phyloP scores from a whole-genome alignment of 2,888 invertebrate genomes.

The Mechanitis mazaeus region DNA sequence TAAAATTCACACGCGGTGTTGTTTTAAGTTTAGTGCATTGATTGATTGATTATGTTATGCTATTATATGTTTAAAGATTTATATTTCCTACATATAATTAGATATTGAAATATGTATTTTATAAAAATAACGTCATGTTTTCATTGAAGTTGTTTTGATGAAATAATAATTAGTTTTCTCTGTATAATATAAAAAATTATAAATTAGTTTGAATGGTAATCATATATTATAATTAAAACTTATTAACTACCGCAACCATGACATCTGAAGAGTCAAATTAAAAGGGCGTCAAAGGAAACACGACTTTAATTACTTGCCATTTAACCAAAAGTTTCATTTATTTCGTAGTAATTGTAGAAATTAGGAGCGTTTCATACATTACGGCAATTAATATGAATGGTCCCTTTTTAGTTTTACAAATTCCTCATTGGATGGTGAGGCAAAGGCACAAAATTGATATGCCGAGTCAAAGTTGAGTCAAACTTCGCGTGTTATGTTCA shows the following conservation, averaged over 20 bases:
- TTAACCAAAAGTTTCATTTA: constrained; percentile 20
- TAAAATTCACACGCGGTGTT: constrained; percentile 19
- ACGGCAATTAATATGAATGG: neutral
- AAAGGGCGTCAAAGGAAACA: constrained; percentile 51
- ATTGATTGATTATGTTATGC: neutral
- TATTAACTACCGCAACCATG: constrained; percentile 34
- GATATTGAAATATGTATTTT: too few species aligned
- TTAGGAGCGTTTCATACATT: neutral
- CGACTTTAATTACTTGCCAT: constrained; percentile 53
- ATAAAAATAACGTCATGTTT: too few species aligned
- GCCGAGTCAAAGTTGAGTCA: constrained; percentile 22
- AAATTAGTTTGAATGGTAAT: constrained; percentile 4
- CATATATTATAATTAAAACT: constrained; percentile 16
- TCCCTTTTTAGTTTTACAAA: neutral
- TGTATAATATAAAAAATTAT: neutral
- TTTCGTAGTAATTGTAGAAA: neutral
- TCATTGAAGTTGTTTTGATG: too few species aligned
- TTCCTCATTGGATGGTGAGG: constrained; percentile 1
- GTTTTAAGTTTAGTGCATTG: constrained; percentile 17
- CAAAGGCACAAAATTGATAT: neutral
- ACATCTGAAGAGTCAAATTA: constrained; percentile 45
- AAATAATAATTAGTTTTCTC: too few species aligned
- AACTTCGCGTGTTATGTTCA: constrained; percentile 50
- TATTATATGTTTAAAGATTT: neutral
- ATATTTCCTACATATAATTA: neutral